These are phyloP conservation scores for Fissipunctia ypsillon DNA, from an alignment of 2,888 invertebrate species.

Conservation along the genomic window DNA sequence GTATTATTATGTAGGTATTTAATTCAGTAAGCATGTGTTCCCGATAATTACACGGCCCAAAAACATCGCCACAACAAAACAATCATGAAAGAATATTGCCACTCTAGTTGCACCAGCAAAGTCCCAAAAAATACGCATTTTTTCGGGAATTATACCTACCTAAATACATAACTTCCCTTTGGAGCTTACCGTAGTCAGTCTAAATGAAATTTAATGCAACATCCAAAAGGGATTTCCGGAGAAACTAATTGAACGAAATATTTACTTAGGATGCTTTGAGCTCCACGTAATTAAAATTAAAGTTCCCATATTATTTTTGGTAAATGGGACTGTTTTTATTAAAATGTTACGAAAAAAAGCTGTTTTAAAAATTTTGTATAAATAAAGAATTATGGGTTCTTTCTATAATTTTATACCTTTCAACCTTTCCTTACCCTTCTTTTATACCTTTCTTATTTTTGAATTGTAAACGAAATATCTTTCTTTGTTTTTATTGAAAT, in stretches of 20 bases:
- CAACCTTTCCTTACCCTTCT: too few relatives aligned
- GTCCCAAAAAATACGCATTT: constrained; percentile 4
- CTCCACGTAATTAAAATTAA: constrained; percentile 51
- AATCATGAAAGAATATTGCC: constrained; percentile 24
- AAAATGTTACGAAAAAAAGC: not conserved
- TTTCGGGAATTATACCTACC: too few relatives aligned
- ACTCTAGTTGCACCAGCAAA: constrained; percentile 6
- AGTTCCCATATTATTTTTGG: constrained; percentile 42
- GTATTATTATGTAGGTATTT: too few relatives aligned
- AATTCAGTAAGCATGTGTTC: not conserved
- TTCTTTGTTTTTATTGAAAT: too few relatives aligned
- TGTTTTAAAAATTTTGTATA: too few relatives aligned
- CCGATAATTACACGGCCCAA: constrained; percentile 3
- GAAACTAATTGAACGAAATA: constrained; percentile 66
- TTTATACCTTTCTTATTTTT: too few relatives aligned
- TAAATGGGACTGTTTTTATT: constrained; percentile 20
- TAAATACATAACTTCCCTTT: constrained; percentile 47
- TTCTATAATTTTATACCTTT: too few relatives aligned
- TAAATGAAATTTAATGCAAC: constrained; percentile 61
- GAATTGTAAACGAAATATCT: too few relatives aligned
- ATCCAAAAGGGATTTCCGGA: constrained; percentile 50
- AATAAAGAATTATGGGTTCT: too few relatives aligned
- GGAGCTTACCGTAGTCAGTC: constrained; percentile 49
- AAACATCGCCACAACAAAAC: constrained; percentile 13
- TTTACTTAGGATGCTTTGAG: constrained; percentile 63